These are phyloP conservation scores for Trididemnum miniatum DNA, from an alignment of 23 tunicate species.

Conservation along the genomic window DNA sequence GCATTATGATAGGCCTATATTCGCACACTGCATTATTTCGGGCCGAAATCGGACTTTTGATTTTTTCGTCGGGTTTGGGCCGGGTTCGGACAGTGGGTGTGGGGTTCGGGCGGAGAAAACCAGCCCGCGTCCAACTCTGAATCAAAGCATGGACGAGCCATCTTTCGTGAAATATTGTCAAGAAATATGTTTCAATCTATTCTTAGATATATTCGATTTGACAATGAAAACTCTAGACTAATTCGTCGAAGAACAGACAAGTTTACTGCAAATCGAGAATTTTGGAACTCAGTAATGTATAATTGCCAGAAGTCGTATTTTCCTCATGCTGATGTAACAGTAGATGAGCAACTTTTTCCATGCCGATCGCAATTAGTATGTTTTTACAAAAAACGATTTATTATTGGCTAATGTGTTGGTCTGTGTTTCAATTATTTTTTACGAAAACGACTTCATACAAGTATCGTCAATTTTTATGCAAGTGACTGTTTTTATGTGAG, in stretches of 20 bases:
- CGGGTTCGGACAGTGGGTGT: too few species aligned
- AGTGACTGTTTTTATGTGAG: constrained; percentile 13
- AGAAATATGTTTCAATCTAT: constrained; percentile 23
- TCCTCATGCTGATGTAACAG: constrained; percentile 26
- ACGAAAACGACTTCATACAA: constrained; percentile 8
- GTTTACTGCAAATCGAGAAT: constrained; percentile 28
- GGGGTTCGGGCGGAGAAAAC: too few species aligned
- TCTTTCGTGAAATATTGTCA: constrained; percentile 25
- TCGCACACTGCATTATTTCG: too few species aligned
- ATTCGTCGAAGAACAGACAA: constrained; percentile 24
- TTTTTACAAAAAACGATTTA: neutral
- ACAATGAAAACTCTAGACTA: constrained; percentile 2
- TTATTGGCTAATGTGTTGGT: neutral
- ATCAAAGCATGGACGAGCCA: constrained; percentile 21
- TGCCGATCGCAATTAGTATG: constrained; percentile 22
- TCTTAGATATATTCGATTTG: constrained; percentile 23
- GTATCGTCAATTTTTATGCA: constrained; percentile 10
- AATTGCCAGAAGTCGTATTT: constrained; percentile 19
- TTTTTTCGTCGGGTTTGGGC: too few species aligned
- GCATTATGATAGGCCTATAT: too few species aligned
- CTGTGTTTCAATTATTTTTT: neutral
- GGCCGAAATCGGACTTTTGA: too few species aligned
- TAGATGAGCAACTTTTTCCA: constrained; percentile 25
- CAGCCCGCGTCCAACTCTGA: too few species aligned
- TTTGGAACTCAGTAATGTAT: constrained; percentile 19